Evolutionary conservation across 2,113 vertebrate species (phyloP).

Genomic region (Gopherus evgoodei): DNA sequence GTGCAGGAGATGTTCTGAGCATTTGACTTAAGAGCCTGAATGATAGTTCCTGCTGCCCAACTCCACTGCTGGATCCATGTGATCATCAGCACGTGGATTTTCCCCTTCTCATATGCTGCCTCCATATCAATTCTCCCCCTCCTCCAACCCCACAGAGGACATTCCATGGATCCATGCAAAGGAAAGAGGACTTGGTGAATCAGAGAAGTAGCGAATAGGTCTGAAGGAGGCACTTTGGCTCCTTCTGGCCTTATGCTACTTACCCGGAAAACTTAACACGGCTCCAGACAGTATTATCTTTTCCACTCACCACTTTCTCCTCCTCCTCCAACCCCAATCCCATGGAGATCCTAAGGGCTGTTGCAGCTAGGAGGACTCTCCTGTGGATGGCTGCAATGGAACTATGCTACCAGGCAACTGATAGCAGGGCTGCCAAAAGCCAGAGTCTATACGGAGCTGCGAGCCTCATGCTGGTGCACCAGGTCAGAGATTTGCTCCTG

Average conservation of each 20-base stretch:
- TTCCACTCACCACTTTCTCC: background rate
- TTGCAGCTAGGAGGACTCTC: background rate
- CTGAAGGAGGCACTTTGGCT: background rate
- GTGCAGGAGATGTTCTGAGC: background rate
- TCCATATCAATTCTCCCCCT: background rate
- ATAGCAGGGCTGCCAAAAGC: background rate
- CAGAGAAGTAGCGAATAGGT: background rate
- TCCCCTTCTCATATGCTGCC: background rate
- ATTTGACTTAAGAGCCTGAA: background rate
- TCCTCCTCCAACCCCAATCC: background rate
- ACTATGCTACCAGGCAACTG: fast-evolving
- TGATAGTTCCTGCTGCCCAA: background rate
- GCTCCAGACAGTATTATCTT: background rate
- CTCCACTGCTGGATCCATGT: background rate
- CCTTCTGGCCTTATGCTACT: background rate
- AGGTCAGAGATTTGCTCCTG: background rate
- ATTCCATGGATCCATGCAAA: background rate
- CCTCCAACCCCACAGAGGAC: background rate
- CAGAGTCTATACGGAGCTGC: background rate
- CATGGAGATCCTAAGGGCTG: background rate
- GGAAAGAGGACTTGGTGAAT: background rate
- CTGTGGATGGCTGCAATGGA: background rate
- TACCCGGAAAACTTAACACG: background rate
- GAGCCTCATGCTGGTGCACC: background rate
- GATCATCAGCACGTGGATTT: background rate